Evolutionary conservation across 2,113 vertebrate genomes (phyloP), one percentile per base, ranked within the genome.

Genomic region (Chaetodon trifascialis): DNA sequence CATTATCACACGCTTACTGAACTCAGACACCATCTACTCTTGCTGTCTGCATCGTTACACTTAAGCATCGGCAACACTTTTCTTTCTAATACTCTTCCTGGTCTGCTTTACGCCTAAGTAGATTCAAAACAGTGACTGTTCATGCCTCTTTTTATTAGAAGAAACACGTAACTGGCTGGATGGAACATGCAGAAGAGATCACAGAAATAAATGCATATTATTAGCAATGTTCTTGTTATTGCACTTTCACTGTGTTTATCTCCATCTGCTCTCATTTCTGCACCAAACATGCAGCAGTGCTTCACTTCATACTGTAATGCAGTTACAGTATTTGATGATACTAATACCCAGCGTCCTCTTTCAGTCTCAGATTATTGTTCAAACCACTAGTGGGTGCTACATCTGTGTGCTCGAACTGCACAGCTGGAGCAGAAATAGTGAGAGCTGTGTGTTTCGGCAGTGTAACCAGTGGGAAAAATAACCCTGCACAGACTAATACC

Each of bases 381-480:
- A 1, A 4, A 21, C 89, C 86, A 87, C 88, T 80, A 88, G 88
- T 80, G 68, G 85, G 80, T 51, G 73, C 83, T 80, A 9, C 59
- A 54, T 42, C 19, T 60, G 21, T 70, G 15, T 23, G 5, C 34
- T 73, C 17, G 1, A 16, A 34, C n/a, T 17, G 15, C 49, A 73
- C 30, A 84, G 40, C 68, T 73, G 67, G 55, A 73, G 10, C 46
- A 51, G 19, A 69, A 55, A 52, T 1, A 40, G 40, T 65, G 14
- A 21, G 46, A 62, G 51, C 0, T 21, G 5, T 52, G 64, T 64
- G 21, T 38, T 25, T 73, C 30, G 49, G 51, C 42, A 73, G 56
- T 70, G 15, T 4, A 77, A 25, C 54, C 47, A 4, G 46, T 62
- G 47, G 25, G 4, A n/a, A 25, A 76, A 66, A 59, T 42, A 34